phyloP scores from a whole-genome alignment of 2,113 vertebrate species.

The Eclectus roratus region DNA sequence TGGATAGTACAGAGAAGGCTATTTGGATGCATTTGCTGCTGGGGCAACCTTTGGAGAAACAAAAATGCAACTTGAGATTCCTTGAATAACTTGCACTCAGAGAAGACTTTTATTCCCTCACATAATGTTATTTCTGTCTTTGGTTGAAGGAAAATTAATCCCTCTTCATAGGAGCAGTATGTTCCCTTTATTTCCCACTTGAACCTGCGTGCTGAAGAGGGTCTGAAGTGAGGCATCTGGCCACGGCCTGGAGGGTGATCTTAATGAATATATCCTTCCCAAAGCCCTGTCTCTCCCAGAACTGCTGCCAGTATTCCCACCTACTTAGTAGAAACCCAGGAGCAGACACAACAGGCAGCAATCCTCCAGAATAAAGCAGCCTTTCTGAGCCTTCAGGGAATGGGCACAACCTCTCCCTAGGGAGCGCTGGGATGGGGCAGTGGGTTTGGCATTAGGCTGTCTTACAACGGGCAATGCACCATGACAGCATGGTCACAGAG shows the following conservation, averaged over 20 bases:
- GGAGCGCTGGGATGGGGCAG: neutral
- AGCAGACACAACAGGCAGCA: neutral
- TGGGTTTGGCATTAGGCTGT: neutral
- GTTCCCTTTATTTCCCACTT: neutral
- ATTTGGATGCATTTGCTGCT: neutral
- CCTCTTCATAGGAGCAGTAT: neutral
- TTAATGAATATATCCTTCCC: neutral
- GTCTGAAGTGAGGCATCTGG: neutral
- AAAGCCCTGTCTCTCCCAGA: neutral
- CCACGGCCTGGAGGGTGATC: neutral
- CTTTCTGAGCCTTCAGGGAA: neutral
- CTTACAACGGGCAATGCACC: neutral
- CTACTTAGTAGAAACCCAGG: neutral
- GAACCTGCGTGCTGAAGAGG: neutral
- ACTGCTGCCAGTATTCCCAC: neutral
- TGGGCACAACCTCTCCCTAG: neutral
- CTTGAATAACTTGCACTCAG: neutral
- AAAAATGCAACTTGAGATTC: neutral
- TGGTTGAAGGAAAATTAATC: neutral
- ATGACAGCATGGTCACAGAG: accelerated
- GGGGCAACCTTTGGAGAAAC: neutral
- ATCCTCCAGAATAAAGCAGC: neutral
- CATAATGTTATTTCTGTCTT: neutral
- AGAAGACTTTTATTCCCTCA: neutral
- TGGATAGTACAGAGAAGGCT: neutral